Evolutionary conservation across 2,797 vertebrate species (phyloP), one percentile per base, ranked within the genome.

Genomic region (Pristis pectinata): DNA sequence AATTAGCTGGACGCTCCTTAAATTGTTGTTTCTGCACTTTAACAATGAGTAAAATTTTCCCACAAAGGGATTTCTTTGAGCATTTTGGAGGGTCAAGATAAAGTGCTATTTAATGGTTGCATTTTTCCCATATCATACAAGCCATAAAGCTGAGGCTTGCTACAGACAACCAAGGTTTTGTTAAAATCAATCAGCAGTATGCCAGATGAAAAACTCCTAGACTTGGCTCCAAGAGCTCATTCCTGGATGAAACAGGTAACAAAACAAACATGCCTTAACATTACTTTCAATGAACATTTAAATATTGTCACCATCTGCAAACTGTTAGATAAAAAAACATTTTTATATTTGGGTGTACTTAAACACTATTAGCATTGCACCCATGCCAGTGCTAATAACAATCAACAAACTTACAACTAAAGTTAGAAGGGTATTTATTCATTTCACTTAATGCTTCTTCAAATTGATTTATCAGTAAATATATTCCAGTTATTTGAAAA

Each of bases 231-330:
- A 3, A 2, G 11, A 74, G 59, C 2, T 53, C 11, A 74, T 93
- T 72, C 10, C 7, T 94, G 92, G 41, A 91, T 76, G 72, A 74
- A 94, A 30, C 92, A 94, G 92, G 27, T 76, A 44, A 76, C 19
- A 89, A 89, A 89, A 61, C 85, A 91, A 91, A 67, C 87, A 64
- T n/a, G 92, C 41, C 92, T 34, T 19, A 34, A 64, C 56, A 17
- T 22, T 19, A 56, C 44, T 94, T 74, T 44, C 27, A 94, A 74
- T 94, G 41, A 34, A 49, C 1, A 76, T 72, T 94, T 94, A 76
- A 74, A 53, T 41, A 72, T 74, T 5, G 3, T 72, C 92, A 76
- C 92, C 49, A 92, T 72, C 64, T 94, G 92, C 27, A n/a, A 70
- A 76, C 49, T 17, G 64, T 93, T 8, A 76, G 49, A 19, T 30